Base-by-base conservation (phyloP, 1,140 invertebrate species). In the Pristionchus pacificus region DNA sequence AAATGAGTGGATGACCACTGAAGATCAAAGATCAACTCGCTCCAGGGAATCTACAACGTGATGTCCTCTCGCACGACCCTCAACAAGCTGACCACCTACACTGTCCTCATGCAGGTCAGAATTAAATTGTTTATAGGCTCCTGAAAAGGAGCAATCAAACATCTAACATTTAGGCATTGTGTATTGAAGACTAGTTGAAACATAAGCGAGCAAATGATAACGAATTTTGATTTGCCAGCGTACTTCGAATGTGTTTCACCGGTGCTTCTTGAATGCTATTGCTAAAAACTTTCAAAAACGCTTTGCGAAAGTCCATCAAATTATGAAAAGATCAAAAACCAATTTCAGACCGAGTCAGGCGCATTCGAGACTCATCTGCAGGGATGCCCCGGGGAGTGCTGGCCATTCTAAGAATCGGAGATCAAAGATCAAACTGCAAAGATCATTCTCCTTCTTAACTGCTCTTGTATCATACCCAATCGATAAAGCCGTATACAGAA, bases 1-100 rank as follows among this genome's bases (percentile, higher is more conserved):
- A n/a, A n/a, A n/a, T n/a, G n/a, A n/a, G n/a, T n/a, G n/a, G n/a
- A n/a, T n/a, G n/a, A n/a, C n/a, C n/a, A n/a, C n/a, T n/a, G n/a
- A n/a, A n/a, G n/a, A n/a, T n/a, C n/a, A n/a, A 24, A 29, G 55
- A 15, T 57, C 55, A 15, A 15, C 55, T 57, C 55, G 55, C 55
- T 15, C 74, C 64, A 80, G 64, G 79, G 79, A 61, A 72, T 80
- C 55, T 80, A 67, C 78, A 80, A 80, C 33, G 79, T 80, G 15
- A 65, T 80, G 28, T 80, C 79, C 1, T 80, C 79, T 3, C 65
- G 71, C 10, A 80, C 79, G 19, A 80, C 70, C 38, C 67, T 80
- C 33, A 80, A 80, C 70, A 80, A 80, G 55, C 38, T 80, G 33
- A 80, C 79, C 13, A 75, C 79, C 32, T 80, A 80, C 65, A 79